Conservation (phyloP, 2,888 invertebrate species). For the Acanthosepion esculentum region DNA sequence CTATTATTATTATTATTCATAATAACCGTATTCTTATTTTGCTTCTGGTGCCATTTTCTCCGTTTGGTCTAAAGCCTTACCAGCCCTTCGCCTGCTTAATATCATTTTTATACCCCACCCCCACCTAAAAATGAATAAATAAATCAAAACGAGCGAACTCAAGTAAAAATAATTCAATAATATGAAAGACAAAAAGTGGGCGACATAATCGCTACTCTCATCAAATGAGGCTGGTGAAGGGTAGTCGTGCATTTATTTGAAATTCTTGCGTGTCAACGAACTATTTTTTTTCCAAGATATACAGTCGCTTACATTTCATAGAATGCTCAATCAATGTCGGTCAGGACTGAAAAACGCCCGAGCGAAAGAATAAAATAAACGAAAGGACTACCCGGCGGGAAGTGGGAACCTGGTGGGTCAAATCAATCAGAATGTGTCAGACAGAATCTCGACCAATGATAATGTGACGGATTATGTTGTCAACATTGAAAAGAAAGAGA, state of each 20-base stretch:
- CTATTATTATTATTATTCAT: too few relatives aligned
- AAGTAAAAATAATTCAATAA: constrained; percentile 13
- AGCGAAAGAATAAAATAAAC: constrained; percentile 4
- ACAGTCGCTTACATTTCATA: neutral
- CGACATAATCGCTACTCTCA: neutral
- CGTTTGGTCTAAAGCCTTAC: neutral
- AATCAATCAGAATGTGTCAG: neutral
- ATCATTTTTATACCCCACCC: neutral
- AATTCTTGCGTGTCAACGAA: neutral
- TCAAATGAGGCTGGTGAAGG: neutral
- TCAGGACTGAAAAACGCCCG: neutral
- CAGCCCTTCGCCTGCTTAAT: neutral
- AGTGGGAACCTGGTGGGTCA: neutral
- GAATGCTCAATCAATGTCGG: constrained; percentile 33
- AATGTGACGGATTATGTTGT: neutral
- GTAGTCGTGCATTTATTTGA: neutral
- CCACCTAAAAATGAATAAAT: neutral
- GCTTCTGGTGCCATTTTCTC: neutral
- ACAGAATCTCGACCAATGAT: neutral
- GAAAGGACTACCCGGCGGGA: neutral
- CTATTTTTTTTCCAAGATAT: neutral
- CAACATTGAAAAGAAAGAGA: neutral
- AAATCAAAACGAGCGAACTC: neutral
- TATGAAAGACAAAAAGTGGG: neutral
- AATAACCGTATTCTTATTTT: neutral